A percentile compares a stretch with the other conserved stretches of the same genome.
These are phyloP conservation scores for Caenorhabditis imperialis DNA, from an alignment of 2,888 invertebrate species.

Conservation along the genomic window DNA sequence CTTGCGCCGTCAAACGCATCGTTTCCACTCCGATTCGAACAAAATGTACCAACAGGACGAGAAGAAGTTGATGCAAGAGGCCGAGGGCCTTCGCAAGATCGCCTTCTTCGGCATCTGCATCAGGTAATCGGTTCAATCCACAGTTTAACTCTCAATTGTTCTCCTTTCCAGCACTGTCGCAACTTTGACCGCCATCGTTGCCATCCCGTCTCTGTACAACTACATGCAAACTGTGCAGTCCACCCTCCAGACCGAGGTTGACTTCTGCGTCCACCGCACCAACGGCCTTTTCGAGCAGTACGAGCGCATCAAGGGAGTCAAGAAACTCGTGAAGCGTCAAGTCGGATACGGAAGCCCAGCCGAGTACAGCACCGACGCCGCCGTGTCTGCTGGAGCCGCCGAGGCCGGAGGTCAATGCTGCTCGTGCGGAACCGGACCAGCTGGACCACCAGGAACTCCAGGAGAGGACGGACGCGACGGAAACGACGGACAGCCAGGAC, in stretches of 20 bases:
- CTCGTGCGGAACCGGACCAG: conserved; percentile 69
- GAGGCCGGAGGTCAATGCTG: conserved; percentile 62
- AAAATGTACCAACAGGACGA: conserved; percentile 56
- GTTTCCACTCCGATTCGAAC: conserved; percentile 34
- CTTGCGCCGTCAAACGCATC: conserved; percentile 21
- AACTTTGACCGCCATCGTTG: conserved; percentile 73
- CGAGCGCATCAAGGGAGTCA: conserved; percentile 67
- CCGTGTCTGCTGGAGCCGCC: conserved; percentile 34
- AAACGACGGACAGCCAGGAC: conserved; percentile 68
- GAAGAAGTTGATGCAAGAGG: conserved; percentile 65
- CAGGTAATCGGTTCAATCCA: conserved; percentile 57
- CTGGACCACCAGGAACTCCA: conserved; percentile 71
- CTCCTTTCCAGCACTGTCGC: conserved; percentile 69
- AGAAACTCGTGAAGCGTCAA: conserved; percentile 65
- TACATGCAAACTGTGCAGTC: conserved; percentile 77
- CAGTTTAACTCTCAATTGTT: too few species aligned
- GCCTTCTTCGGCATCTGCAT: conserved; percentile 72
- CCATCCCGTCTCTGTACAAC: conserved; percentile 76
- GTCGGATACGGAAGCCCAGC: conserved; percentile 63
- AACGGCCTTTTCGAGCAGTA: conserved; percentile 69
- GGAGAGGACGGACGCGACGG: conserved; percentile 71
- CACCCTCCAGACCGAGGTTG: conserved; percentile 74
- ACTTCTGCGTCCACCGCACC: conserved; percentile 72
- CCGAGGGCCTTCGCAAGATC: conserved; percentile 67
- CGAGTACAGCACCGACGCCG: conserved; percentile 49